Base-by-base conservation (phyloP, 2,888 invertebrate species). In the Hipparchia semele region DNA sequence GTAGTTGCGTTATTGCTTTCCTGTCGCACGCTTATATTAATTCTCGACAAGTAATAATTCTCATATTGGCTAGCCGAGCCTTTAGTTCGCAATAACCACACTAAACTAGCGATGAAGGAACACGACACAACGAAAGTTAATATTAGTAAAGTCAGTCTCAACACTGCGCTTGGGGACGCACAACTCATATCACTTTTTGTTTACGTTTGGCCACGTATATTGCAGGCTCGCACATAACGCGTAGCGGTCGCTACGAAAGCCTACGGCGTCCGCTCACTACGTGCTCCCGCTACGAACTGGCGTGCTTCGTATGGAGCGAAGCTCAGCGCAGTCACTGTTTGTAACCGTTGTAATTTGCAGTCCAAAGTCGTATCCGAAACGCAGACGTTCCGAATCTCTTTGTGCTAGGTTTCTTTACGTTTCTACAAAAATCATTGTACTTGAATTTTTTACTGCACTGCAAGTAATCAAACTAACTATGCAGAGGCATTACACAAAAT, bases 111-210 rank as follows among this genome's bases (percentile, higher is more conserved):
- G 68, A 94, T 81, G 78, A 94, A 94, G 75, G 91, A 88, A 81
- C 91, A 92, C 84, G 93, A 89, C 80, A 94, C 89, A 79, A 92
- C 80, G 75, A 93, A 90, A 80, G 92, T 94, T 84, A 90, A 82
- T 88, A 90, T 87, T 74, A 93, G 83, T 79, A 94, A 88, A 89
- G 92, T 90, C 85, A 92, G 88, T 86, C 92, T 87, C 83, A 91
- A 86, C 83, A 91, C 88, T 85, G 86, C 82, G 82, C 86, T 91
- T 77, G 88, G 85, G 82, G 92, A 89, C 86, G 91, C 86, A 91
- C 93, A 91, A 91, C 93, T 94, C 93, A 94, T 94, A 92, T 93
- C 92, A 93, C 92, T 91, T 89, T 90, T 92, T 93, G 92, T 91
- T 92, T 90, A 85, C 88, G 87, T 92, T 91, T 87, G 80, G 81